phyloP scores from a whole-genome alignment of 92 coral and sea anemone genomes.

The Siderastrea siderea region DNA sequence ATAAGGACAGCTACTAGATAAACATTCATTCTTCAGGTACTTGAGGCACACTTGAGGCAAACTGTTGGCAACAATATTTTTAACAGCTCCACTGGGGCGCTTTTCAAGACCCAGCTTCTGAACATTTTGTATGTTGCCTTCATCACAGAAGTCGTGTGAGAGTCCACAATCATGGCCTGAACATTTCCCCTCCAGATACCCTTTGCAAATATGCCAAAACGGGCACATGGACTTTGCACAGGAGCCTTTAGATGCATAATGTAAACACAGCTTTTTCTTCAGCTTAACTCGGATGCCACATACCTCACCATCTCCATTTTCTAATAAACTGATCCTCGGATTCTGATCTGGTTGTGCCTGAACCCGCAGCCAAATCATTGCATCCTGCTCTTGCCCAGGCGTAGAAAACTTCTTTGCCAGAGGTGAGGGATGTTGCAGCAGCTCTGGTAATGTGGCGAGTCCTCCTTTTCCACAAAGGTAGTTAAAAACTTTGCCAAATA shows the following conservation, averaged over 20 bases:
- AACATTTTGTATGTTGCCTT: constrained; percentile 38
- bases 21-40: constrained; percentile 39
- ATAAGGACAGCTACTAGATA: constrained; percentile 16
- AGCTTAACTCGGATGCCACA: constrained; percentile 27
- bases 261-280: constrained; percentile 65
- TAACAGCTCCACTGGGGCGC: constrained; percentile 4
- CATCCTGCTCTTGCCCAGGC: constrained; percentile 29
- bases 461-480: constrained; percentile 73
- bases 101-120: constrained; percentile 22
- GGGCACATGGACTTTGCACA: constrained; percentile 52
- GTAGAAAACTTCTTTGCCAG: constrained; percentile 34
- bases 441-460: constrained; percentile 43
- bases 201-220: constrained; percentile 73
- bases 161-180: constrained; percentile 31
- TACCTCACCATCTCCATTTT: constrained; percentile 43
- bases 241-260: constrained; percentile 49
- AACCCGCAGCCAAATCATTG: constrained; percentile 58
- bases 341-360: constrained; percentile 29
- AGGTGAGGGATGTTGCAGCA: constrained; percentile 76
- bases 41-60: constrained; percentile 59
- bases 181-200: constrained; percentile 59
- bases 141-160: constrained; percentile 71
- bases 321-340: constrained; percentile 25
- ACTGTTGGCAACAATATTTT: constrained; percentile 36
- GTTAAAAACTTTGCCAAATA: constrained; percentile 72